These are phyloP conservation scores for Eupithecia exiguata DNA, from an alignment of 2,888 invertebrate species.

Conservation along the genomic window DNA sequence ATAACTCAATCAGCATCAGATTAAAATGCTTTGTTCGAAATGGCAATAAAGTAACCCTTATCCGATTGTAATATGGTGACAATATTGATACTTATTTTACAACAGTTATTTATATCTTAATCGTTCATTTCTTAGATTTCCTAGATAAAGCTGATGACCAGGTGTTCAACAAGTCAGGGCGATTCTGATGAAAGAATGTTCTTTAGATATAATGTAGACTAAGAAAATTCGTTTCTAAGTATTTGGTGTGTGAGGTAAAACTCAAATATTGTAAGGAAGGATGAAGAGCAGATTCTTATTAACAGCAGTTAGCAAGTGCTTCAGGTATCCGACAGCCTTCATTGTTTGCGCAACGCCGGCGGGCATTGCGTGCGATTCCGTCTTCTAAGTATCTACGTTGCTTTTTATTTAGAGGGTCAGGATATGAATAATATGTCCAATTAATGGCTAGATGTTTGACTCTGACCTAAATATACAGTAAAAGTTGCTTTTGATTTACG, in stretches of 20 bases:
- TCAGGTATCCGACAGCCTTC: conserved; percentile 71
- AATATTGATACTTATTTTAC: background rate
- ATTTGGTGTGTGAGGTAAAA: background rate
- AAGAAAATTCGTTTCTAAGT: background rate
- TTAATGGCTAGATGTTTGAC: background rate
- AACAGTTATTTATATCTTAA: background rate
- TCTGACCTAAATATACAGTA: background rate
- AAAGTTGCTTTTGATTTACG: background rate
- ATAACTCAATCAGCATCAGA: background rate
- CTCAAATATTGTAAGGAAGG: background rate
- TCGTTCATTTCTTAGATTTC: background rate
- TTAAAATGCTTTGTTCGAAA: background rate
- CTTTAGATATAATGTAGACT: too few relatives aligned
- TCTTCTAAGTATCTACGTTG: background rate
- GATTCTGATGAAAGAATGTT: background rate
- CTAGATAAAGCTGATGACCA: background rate
- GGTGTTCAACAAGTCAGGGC: background rate
- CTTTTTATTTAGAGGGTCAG: background rate
- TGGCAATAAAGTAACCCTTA: background rate
- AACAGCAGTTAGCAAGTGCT: conserved; percentile 62
- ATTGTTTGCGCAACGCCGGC: conserved; percentile 51
- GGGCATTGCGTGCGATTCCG: conserved; percentile 58
- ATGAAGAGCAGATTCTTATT: conserved; percentile 43
- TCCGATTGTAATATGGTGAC: background rate
- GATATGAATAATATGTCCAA: background rate